phyloP scores from a whole-genome alignment of 35 echinoderm and acorn worm genomes.

The Heliocidaris erythrogramma region DNA sequence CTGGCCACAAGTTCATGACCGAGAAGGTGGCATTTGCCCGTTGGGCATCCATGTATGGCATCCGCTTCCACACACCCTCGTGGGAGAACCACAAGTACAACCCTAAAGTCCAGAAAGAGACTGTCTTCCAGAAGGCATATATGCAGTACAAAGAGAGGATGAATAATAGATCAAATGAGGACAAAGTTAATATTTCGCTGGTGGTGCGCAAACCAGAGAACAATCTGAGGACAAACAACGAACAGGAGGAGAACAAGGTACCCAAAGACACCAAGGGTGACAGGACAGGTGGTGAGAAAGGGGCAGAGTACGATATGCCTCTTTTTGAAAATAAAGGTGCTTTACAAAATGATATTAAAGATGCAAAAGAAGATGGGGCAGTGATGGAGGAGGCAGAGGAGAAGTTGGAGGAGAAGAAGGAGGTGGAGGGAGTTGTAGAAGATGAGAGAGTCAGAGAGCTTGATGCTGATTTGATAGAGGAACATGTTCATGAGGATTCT shows the following conservation, averaged over 20 bases:
- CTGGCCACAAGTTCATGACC: slow-evolving; percentile 90
- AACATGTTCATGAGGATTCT: not conserved
- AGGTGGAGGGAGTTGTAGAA: not conserved
- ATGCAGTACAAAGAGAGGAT: slow-evolving; percentile 52
- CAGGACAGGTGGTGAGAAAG: not conserved
- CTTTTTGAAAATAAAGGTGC: not conserved
- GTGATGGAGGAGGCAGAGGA: not conserved
- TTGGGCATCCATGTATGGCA: slow-evolving; percentile 78
- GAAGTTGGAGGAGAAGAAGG: not conserved
- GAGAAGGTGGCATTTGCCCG: slow-evolving; percentile 84
- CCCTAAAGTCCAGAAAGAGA: slow-evolving; percentile 42
- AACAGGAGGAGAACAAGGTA: not conserved
- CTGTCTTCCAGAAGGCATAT: slow-evolving; percentile 59
- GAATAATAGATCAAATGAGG: slow-evolving; percentile 20
- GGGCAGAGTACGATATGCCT: not conserved
- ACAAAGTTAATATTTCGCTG: not conserved
- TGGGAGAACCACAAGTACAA: slow-evolving; percentile 70
- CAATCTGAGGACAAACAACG: not conserved
- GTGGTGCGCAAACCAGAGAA: not conserved
- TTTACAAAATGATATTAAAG: not conserved
- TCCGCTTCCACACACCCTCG: slow-evolving; percentile 77
- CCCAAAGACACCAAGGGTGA: not conserved
- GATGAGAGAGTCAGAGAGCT: not conserved
- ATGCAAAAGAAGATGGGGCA: not conserved
- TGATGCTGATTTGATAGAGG: not conserved